Evolutionary conservation across 2,797 vertebrate species (phyloP).

Genomic region (Decapterus maruadsi): DNA sequence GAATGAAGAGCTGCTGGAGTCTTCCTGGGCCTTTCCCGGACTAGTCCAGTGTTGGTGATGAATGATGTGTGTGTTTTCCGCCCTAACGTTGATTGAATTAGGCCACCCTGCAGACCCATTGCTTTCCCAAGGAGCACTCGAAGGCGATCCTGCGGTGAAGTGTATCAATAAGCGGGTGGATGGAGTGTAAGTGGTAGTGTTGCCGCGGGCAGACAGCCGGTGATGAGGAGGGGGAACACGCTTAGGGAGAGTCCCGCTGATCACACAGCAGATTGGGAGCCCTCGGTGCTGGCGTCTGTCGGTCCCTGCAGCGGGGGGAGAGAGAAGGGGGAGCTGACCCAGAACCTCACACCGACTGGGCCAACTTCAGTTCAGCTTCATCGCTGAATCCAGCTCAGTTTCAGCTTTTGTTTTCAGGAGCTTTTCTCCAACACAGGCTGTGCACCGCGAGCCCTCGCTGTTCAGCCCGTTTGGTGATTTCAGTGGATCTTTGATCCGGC

Average conservation of each 20-base stretch:
- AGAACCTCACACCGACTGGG: conserved; percentile 45
- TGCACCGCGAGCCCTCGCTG: conserved; percentile 2
- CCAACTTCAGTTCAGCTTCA: conserved; percentile 38
- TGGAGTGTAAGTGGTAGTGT: conserved; percentile 71
- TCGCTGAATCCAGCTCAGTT: conserved; percentile 27
- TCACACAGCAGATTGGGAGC: conserved; percentile 82
- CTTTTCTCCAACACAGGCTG: not conserved
- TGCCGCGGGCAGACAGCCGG: conserved; percentile 73
- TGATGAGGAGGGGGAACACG: conserved; percentile 66
- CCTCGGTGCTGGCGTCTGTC: conserved; percentile 78
- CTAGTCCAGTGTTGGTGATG: conserved; percentile 58
- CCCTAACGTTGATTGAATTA: conserved; percentile 78
- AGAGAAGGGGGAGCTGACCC: conserved; percentile 53
- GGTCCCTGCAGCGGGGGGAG: conserved; percentile 54
- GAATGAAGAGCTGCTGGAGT: conserved; percentile 27
- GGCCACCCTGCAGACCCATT: conserved; percentile 61
- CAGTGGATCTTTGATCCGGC: conserved; percentile 42
- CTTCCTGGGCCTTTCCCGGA: conserved; percentile 26
- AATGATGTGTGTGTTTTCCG: conserved; percentile 66
- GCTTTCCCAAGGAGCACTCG: conserved; percentile 69
- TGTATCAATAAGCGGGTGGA: conserved; percentile 80
- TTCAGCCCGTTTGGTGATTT: conserved; percentile 31
- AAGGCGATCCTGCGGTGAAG: conserved; percentile 75
- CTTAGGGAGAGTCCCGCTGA: conserved; percentile 71
- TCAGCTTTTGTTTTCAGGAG: not conserved